A percentile compares a stretch with the other conserved stretches of the same genome.
These are phyloP conservation scores for Andricus curvator DNA, from an alignment of 2,888 invertebrate species.

Conservation along the genomic window DNA sequence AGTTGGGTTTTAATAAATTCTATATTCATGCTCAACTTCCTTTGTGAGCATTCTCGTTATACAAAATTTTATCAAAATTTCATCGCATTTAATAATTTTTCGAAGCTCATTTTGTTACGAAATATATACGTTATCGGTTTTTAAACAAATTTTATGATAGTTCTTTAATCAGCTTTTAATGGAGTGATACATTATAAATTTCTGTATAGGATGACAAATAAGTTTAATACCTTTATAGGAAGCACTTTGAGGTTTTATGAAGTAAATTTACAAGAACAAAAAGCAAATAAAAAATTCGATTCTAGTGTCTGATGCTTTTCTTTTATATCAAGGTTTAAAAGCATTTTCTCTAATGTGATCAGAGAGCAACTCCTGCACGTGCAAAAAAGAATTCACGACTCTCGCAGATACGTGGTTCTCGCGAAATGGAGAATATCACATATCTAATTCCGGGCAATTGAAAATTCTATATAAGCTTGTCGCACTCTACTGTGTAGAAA, in stretches of 20 bases:
- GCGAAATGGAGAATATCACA: neutral
- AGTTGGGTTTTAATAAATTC: too few relatives aligned
- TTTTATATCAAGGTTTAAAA: neutral
- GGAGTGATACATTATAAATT: neutral
- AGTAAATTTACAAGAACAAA: too few relatives aligned
- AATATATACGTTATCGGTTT: neutral
- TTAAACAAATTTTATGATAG: neutral
- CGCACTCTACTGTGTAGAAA: neutral
- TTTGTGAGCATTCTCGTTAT: too few relatives aligned
- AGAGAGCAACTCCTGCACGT: neutral
- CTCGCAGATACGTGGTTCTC: neutral
- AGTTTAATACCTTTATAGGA: neutral
- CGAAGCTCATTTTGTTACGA: rapidly evolving
- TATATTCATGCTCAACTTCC: too few relatives aligned
- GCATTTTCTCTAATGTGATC: constrained; percentile 19
- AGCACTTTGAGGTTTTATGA: neutral
- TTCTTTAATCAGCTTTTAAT: neutral
- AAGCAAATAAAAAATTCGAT: constrained; percentile 8
- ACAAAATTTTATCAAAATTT: too few relatives aligned
- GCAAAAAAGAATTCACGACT: constrained; percentile 4
- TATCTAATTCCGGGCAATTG: neutral
- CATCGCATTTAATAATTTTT: too few relatives aligned
- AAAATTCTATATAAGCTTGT: neutral
- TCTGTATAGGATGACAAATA: constrained; percentile 4
- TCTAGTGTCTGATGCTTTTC: neutral